These are phyloP conservation scores for Galleria mellonella DNA, from an alignment of 1,140 invertebrate species.

Conservation along the genomic window DNA sequence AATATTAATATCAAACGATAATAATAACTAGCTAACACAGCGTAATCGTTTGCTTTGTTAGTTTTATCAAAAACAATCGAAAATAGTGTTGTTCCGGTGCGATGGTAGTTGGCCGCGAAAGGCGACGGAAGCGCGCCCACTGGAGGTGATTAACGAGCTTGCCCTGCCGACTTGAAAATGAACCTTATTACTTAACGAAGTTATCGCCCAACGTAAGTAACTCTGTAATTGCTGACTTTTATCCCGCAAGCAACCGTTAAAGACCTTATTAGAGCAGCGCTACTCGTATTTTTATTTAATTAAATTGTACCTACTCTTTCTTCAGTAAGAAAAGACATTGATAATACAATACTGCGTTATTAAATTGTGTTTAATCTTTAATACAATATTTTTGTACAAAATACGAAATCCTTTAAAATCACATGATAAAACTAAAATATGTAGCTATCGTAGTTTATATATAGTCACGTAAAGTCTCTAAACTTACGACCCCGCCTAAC, in stretches of 20 bases:
- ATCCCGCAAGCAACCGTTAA: slow-evolving; percentile 19
- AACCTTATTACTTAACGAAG: slow-evolving; percentile 61
- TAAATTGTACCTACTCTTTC: neutral
- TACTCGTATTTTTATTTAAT: too few species aligned
- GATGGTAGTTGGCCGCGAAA: slow-evolving; percentile 6
- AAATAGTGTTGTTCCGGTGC: slow-evolving; percentile 59
- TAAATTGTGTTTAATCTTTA: too few species aligned
- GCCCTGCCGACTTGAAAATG: slow-evolving; percentile 60
- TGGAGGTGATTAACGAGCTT: slow-evolving; percentile 56
- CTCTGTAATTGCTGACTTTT: slow-evolving; percentile 50
- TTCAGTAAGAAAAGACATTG: too few species aligned
- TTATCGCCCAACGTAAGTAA: slow-evolving; percentile 47
- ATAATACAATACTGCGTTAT: too few species aligned
- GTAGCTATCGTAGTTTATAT: too few species aligned
- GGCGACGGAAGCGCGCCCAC: slow-evolving; percentile 47
- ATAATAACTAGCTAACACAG: slow-evolving; percentile 13
- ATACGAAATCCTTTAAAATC: too few species aligned
- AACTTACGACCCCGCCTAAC: too few species aligned
- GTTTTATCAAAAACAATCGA: slow-evolving; percentile 67
- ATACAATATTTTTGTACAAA: too few species aligned
- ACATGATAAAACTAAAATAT: too few species aligned
- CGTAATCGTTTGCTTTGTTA: slow-evolving; percentile 53
- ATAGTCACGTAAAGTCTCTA: too few species aligned
- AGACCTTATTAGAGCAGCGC: slow-evolving; percentile 10
- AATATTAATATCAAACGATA: too few species aligned